phyloP scores from a whole-genome alignment of 2,797 vertebrate species.

The Astyanax mexicanus region DNA sequence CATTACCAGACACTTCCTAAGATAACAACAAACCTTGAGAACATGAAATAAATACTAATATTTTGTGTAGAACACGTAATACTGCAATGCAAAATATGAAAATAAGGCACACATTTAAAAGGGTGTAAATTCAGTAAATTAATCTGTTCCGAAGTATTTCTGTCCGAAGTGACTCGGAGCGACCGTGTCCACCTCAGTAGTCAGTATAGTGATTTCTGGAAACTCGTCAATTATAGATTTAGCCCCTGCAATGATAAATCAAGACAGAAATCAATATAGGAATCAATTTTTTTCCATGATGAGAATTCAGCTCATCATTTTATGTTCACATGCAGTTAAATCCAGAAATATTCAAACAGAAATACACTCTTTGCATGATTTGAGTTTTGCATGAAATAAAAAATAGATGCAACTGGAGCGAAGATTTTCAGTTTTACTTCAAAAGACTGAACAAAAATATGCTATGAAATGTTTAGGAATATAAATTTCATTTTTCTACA shows the following conservation, averaged over 20 bases:
- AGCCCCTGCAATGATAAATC: constrained; percentile 80
- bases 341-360: too few relatives aligned
- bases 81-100: background rate
- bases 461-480: too few relatives aligned
- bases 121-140: constrained; percentile 14
- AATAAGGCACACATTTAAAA: constrained; percentile 1
- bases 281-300: too few relatives aligned
- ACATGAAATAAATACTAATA: background rate
- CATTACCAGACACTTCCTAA: background rate
- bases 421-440: too few relatives aligned
- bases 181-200: constrained; percentile 94
- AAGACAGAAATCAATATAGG: background rate
- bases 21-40: background rate
- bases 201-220: constrained; percentile 97
- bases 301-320: too few relatives aligned
- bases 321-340: too few relatives aligned
- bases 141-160: constrained; percentile 97
- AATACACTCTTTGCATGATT: too few relatives aligned
- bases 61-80: background rate
- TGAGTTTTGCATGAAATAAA: too few relatives aligned
- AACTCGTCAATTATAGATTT: constrained; percentile 98
- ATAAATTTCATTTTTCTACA: too few relatives aligned
- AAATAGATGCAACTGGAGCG: too few relatives aligned
- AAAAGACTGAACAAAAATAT: too few relatives aligned
- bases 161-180: constrained; percentile 97